Conservation (phyloP, 2,797 vertebrate species). For the Poecilia wingei region DNA sequence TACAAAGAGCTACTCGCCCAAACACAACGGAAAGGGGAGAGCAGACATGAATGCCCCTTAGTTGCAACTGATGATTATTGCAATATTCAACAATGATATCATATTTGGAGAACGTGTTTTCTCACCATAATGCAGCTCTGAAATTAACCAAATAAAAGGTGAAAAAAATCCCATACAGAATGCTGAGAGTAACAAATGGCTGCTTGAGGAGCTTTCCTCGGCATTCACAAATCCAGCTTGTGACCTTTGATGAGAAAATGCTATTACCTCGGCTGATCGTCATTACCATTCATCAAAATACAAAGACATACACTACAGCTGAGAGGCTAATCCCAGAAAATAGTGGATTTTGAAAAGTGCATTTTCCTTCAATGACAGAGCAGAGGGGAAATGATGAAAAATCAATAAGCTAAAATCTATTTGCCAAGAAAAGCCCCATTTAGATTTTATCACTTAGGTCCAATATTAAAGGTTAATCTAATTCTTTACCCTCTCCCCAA, state of each 20-base stretch:
- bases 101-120: not conserved
- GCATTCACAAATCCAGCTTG: slow-evolving; percentile 28
- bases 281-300: slow-evolving; percentile 55
- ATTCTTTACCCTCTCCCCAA: slow-evolving; percentile 72
- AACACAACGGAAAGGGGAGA: not conserved
- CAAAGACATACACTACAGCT: slow-evolving; percentile 17
- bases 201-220: slow-evolving; percentile 43
- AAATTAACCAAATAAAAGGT: slow-evolving; percentile 27
- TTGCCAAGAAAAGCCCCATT: slow-evolving; percentile 71
- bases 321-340: slow-evolving; percentile 34
- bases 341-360: slow-evolving; percentile 31
- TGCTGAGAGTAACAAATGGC: slow-evolving; percentile 38
- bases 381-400: slow-evolving; percentile 64
- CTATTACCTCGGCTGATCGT: slow-evolving; percentile 48
- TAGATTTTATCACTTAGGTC: slow-evolving; percentile 75
- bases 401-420: slow-evolving; percentile 76
- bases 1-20: not conserved
- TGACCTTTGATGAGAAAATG: slow-evolving; percentile 54
- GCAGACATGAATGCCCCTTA: not conserved
- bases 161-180: slow-evolving; percentile 15
- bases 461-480: slow-evolving; percentile 82
- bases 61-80: not conserved
- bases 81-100: not conserved
- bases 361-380: slow-evolving; percentile 48
- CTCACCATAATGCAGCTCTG: not conserved